A percentile compares a stretch with the other conserved stretches of the same genome.
phyloP scores from a whole-genome alignment of 92 coral and sea anemone species.

The Epizoanthus scotinus region DNA sequence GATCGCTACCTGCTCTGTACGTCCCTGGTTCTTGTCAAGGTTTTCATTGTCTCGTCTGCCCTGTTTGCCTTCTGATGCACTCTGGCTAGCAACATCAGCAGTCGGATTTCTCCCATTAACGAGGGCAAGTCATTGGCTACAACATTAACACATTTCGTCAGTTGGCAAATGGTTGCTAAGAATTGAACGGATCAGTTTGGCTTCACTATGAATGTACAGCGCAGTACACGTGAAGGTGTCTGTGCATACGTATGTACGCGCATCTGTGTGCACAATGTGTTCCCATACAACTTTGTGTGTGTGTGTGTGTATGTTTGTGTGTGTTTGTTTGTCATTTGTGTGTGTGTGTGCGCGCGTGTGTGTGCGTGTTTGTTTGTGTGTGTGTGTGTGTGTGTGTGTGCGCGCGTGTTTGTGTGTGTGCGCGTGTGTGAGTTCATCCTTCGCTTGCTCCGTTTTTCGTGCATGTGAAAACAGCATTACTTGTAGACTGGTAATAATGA shows the following conservation, averaged over 20 bases:
- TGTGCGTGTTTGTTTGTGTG: no score
- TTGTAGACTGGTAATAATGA: no score
- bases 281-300: background rate
- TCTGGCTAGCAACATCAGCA: conserved; percentile 78
- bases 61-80: conserved; percentile 85
- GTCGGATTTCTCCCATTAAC: conserved; percentile 84
- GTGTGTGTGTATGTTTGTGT: background rate
- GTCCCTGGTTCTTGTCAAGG: conserved; percentile 83
- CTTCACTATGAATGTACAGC: background rate
- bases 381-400: background rate
- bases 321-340: background rate
- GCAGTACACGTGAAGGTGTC: no score
- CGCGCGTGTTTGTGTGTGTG: no score
- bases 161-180: background rate
- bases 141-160: background rate
- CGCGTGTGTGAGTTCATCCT: no score
- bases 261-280: background rate
- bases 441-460: no score
- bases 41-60: conserved; percentile 80
- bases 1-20: conserved; percentile 81
- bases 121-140: conserved; percentile 93
- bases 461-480: no score
- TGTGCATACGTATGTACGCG: no score
- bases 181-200: background rate
- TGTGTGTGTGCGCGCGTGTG: no score